Conservation (phyloP, 2,113 vertebrate species). For the Pangasianodon hypophthalmus region DNA sequence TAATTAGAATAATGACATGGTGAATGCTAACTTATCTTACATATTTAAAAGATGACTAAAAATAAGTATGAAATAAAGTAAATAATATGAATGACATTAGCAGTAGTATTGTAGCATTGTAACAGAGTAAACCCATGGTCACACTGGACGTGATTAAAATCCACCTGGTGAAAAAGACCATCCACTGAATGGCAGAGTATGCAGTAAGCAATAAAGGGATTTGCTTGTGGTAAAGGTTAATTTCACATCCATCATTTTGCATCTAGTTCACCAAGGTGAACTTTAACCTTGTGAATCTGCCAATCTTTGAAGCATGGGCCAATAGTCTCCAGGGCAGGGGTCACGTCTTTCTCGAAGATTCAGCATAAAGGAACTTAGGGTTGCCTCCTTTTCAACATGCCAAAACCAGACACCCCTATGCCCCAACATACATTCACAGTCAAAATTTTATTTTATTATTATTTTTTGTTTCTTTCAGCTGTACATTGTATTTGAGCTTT, state of each 20-base stretch:
- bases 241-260: background rate
- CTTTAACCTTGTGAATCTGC: background rate
- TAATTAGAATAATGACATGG: background rate
- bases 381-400: background rate
- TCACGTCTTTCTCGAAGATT: background rate
- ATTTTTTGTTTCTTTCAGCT: background rate
- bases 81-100: background rate
- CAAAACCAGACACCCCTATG: background rate
- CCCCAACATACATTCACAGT: background rate
- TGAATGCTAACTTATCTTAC: background rate
- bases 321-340: background rate
- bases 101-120: background rate
- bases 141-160: background rate
- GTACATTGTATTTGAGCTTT: background rate
- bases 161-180: background rate
- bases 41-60: background rate
- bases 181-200: background rate
- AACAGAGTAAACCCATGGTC: background rate
- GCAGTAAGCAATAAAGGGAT: background rate
- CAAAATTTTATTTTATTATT: background rate
- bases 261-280: background rate
- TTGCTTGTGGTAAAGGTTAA: background rate
- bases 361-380: background rate
- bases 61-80: background rate
- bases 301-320: background rate